Percentiles rank a stretch among this genome's conserved stretches.
Evolutionary conservation across 2,888 invertebrate genomes (phyloP).

Genomic region (Smittia aterrima): DNA sequence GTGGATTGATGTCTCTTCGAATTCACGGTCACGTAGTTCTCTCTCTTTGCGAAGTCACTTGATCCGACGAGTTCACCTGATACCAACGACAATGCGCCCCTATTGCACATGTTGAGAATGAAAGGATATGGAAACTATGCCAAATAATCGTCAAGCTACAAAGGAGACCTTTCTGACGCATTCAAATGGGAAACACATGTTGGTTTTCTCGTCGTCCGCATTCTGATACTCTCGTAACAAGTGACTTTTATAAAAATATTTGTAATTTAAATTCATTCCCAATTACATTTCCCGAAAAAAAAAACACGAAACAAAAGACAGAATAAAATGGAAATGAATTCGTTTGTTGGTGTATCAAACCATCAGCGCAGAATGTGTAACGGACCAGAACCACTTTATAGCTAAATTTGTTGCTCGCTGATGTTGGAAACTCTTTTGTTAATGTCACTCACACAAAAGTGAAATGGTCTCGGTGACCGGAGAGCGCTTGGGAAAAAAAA

Average conservation of each 20-base stretch:
- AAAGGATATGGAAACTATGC: too few species aligned
- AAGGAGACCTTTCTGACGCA: too few species aligned
- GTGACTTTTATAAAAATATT: background rate
- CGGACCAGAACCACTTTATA: conserved; percentile 36
- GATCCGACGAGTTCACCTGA: too few species aligned
- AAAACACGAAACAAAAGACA: background rate
- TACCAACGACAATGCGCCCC: too few species aligned
- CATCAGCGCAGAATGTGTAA: conserved; percentile 35
- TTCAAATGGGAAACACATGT: too few species aligned
- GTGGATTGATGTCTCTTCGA: too few species aligned
- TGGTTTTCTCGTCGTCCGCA: too few species aligned
- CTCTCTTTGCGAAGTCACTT: too few species aligned
- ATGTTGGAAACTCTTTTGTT: conserved; percentile 11
- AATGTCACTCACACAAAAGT: conserved; percentile 5
- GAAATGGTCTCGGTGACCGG: background rate
- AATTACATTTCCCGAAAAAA: conserved; percentile 6
- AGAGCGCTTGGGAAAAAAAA: background rate
- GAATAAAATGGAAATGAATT: conserved; percentile 25
- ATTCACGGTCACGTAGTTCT: too few species aligned
- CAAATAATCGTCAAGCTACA: too few species aligned
- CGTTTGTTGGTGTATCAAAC: background rate
- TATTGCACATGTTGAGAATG: too few species aligned
- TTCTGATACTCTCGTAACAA: background rate
- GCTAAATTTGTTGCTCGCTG: conserved; percentile 22
- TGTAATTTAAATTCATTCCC: conserved; percentile 15